phyloP scores from a whole-genome alignment of 2,888 invertebrate genomes.

The Aphodius granarius region DNA sequence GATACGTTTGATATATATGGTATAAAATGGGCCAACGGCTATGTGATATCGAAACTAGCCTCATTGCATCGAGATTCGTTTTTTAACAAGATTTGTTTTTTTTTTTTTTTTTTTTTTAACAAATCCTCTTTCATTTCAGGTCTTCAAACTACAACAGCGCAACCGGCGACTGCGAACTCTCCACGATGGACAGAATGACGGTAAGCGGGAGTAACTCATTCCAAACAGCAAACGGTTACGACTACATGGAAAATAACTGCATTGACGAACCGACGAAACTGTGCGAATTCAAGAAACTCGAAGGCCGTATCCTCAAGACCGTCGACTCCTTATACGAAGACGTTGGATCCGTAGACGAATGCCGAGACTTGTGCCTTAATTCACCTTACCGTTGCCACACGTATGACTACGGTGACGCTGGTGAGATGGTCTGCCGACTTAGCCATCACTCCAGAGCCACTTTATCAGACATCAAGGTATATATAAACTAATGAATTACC shows the following conservation, averaged over 20 bases:
- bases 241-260: conserved; percentile 91
- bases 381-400: conserved; percentile 92
- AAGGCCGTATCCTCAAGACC: conserved; percentile 85
- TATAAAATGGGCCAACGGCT: neutral
- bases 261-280: conserved; percentile 92
- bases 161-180: conserved; percentile 83
- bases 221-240: conserved; percentile 58
- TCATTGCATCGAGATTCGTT: conserved; percentile 3
- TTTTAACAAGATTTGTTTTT: too few relatives aligned
- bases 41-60: neutral
- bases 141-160: conserved; percentile 89
- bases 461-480: conserved; percentile 82
- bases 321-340: conserved; percentile 93
- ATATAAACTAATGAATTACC: conserved; percentile 21
- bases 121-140: conserved; percentile 57
- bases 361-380: conserved; percentile 84
- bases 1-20: neutral
- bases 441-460: conserved; percentile 91
- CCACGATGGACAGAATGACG: conserved; percentile 90
- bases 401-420: conserved; percentile 91
- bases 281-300: conserved; percentile 90
- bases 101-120: too few relatives aligned
- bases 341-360: conserved; percentile 83
- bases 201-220: conserved; percentile 81
- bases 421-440: conserved; percentile 89